Evolutionary conservation across 2,888 invertebrate species (phyloP), one percentile per base, ranked within the genome.

Genomic region (Calephelis perditalis): DNA sequence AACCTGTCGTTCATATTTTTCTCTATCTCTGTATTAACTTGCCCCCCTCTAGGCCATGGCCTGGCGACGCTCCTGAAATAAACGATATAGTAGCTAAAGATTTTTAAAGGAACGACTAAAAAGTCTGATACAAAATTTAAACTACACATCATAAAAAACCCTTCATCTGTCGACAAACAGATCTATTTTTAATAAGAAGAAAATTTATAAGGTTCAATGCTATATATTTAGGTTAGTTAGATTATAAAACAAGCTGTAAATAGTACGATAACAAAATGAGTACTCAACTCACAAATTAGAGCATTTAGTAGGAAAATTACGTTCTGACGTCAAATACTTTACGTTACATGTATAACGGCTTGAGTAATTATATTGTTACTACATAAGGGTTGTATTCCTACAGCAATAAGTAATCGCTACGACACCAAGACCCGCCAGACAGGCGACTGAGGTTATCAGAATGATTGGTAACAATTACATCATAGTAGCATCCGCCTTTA

Each of bases 371-470:
- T 36, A 52, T 6, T 36, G 10, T 49, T 9, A 26, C 12, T 10
- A 52, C 26, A 35, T 52, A 61, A 47, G 44, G 59, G 46, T 45
- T 43, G 26, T 10, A 36, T 52, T 52, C 52, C 35, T 35, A 35
- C 35, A 52, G 52, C 52, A 52, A 3, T 11, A 35, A 35, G 35
- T 52, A 52, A 52, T 52, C 52, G 11, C 35, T 52, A 10, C 40
- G 56, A 59, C 62, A 62, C 57, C 56, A 60, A 63, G 57, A 62
- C 62, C 59, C 49, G 63, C 61, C 65, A 67, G 67, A 65, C 67
- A n/a, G 64, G 66, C 58, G 60, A 40, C 66, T 45, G 26, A 62
- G 70, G 70, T 69, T 70, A 68, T 67, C 66, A 57, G 36, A 52
- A 35, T 52, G 10, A 52, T 52, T 52, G 52, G 52, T 11, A 35